Conservation (phyloP, 2,797 vertebrate species). For the Rousettus madagascariensis region DNA sequence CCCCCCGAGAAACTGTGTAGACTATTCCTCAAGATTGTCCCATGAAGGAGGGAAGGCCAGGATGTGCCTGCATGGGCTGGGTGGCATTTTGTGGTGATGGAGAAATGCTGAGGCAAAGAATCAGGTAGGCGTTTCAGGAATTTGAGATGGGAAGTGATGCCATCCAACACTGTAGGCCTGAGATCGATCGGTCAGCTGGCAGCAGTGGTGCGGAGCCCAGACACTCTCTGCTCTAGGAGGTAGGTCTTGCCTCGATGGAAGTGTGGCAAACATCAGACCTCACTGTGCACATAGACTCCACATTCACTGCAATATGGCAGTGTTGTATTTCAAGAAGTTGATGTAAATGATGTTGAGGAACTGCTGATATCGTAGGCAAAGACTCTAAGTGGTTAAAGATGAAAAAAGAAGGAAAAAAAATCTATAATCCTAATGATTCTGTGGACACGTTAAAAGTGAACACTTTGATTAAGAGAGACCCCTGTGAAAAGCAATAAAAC, state of each 20-base stretch:
- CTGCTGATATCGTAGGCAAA: neutral
- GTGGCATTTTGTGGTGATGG: neutral
- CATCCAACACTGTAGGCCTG: neutral
- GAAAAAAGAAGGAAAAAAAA: neutral
- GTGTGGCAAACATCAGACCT: neutral
- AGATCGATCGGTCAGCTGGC: accelerated
- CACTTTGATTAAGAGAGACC: neutral
- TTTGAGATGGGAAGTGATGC: neutral
- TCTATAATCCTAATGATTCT: neutral
- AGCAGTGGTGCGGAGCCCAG: neutral
- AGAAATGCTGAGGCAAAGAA: neutral
- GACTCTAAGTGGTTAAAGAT: neutral
- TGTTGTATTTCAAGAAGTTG: neutral
- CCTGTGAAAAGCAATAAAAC: neutral
- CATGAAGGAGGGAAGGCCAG: neutral
- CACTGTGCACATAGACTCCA: neutral
- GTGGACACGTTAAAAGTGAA: neutral
- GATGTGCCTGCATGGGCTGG: neutral
- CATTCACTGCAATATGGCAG: neutral
- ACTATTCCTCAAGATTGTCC: neutral
- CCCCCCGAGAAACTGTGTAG: neutral
- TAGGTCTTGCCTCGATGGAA: neutral
- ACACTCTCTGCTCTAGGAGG: neutral
- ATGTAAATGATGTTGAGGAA: neutral
- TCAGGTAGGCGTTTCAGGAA: neutral